Evolutionary conservation across 2,113 vertebrate species (phyloP), one percentile per base, ranked within the genome.

Genomic region (Cromileptes altivelis): DNA sequence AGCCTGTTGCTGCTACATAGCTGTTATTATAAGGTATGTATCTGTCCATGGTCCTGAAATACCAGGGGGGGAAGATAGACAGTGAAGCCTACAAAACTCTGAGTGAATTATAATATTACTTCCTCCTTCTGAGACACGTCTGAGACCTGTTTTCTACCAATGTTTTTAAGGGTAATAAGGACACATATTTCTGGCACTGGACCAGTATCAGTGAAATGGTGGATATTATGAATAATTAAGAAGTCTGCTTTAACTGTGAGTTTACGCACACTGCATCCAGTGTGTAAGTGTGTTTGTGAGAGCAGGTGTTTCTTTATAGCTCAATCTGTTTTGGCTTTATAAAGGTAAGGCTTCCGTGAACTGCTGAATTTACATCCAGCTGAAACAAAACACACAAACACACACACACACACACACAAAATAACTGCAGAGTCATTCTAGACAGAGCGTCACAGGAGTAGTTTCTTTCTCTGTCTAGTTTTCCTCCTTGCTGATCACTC

Each of bases 1-100:
- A 58, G 23, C 56, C 45, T 61, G 57, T 47, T 53, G 58, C 40
- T 57, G 15, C 56, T 56, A 62, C 47, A 67, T 2, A 13, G 47
- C n/a, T 70, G 23, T 12, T 23, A 57, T 21, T 40, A 23, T 45
- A 45, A 11, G 18, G 7, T 17, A 10, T 74, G 67, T 23, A 52
- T 33, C 82, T 84, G 74, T 88, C 85, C 73, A 0, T 85, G 85
- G 80, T 89, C n/a, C 87, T 89, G 85, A 79, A 81, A 78, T 18
- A 52, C 3, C 14, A 65, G 11, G 8, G 0, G 27, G 2, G 4
- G 17, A 45, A 50, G 12, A 56, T 8, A 64, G 17, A 30, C 25
- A 3, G 4, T 7, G 4, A 5, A 63, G 25, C 0, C 27, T n/a
- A 45, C 37, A 70, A 17, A 4, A 70, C 42, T 45, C 10, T 45